A percentile compares a stretch with the other conserved stretches of the same genome.
phyloP scores from a whole-genome alignment of 2,888 invertebrate species.

The Cheilosia vulpina region DNA sequence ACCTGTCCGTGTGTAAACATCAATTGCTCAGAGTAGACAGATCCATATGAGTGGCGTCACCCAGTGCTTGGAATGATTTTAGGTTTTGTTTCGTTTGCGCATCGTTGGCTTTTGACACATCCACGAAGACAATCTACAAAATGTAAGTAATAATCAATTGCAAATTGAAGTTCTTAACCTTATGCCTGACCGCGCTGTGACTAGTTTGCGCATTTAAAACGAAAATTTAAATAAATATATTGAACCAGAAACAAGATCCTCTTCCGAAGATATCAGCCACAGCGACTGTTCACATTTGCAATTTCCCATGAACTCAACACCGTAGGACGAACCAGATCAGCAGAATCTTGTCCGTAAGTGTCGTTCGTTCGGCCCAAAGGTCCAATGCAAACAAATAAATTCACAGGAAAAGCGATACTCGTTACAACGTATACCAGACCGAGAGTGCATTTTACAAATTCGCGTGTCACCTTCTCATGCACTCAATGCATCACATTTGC shows the following conservation, averaged over 20 bases:
- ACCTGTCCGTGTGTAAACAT: too few relatives aligned
- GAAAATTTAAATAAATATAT: not conserved
- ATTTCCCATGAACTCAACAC: constrained; percentile 42
- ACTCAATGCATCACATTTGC: constrained; percentile 71
- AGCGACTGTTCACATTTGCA: not conserved
- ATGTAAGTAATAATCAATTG: too few relatives aligned
- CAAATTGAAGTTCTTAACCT: too few relatives aligned
- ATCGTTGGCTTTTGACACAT: too few relatives aligned
- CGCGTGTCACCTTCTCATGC: constrained; percentile 73
- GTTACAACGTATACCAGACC: constrained; percentile 25
- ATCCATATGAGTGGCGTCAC: too few relatives aligned
- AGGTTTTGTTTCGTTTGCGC: too few relatives aligned
- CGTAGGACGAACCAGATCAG: constrained; percentile 44
- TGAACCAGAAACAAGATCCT: not conserved
- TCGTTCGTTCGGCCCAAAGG: constrained; percentile 29
- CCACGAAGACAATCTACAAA: too few relatives aligned
- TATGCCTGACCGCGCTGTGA: too few relatives aligned
- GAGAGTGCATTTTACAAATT: constrained; percentile 55
- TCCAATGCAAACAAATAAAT: constrained; percentile 58
- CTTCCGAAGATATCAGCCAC: not conserved
- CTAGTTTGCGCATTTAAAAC: not conserved
- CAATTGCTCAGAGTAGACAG: too few relatives aligned
- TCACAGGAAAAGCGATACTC: constrained; percentile 40
- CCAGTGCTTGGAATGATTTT: too few relatives aligned
- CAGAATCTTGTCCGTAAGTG: constrained; percentile 17